A percentile compares a stretch with the other conserved stretches of the same genome.
Conservation (phyloP, 2,113 vertebrate genomes). For the Zosterops lateralis region DNA sequence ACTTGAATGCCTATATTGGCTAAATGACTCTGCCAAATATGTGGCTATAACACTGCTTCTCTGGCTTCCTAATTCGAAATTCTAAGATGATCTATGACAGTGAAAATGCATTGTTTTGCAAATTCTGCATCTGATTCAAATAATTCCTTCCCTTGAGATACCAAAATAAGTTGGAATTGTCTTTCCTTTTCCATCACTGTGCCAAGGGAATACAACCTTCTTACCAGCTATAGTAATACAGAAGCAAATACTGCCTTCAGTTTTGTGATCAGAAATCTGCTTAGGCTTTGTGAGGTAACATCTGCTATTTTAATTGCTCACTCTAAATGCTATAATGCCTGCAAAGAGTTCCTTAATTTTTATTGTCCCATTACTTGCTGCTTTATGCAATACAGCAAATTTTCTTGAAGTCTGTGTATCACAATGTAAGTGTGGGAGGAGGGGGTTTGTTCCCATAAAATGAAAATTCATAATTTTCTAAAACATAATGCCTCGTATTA, state of each 20-base stretch:
- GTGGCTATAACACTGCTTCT: not conserved
- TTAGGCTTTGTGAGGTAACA: slow-evolving; percentile 9
- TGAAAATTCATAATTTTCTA: slow-evolving; percentile 11
- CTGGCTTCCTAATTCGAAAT: not conserved
- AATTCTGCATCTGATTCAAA: not conserved
- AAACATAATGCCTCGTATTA: not conserved
- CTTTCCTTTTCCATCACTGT: not conserved
- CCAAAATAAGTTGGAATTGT: not conserved
- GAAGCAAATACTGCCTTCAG: not conserved
- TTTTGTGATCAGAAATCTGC: slow-evolving; percentile 5
- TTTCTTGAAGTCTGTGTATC: slow-evolving; percentile 2
- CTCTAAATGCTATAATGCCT: slow-evolving; percentile 2
- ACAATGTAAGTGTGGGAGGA: not conserved
- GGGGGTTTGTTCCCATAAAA: not conserved
- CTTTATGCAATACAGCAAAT: slow-evolving; percentile 27
- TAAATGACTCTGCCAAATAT: not conserved
- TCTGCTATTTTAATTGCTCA: slow-evolving; percentile 44
- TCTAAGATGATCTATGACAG: not conserved
- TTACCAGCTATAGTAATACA: accelerated
- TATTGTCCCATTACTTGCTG: slow-evolving; percentile 29
- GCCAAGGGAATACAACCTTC: not conserved
- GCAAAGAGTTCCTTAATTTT: slow-evolving; percentile 57
- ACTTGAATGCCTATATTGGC: not conserved
- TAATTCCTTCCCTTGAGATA: not conserved
- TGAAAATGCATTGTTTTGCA: not conserved